Evolutionary conservation across 2,888 invertebrate genomes (phyloP).

Genomic region (Acanthosepion esculentum): DNA sequence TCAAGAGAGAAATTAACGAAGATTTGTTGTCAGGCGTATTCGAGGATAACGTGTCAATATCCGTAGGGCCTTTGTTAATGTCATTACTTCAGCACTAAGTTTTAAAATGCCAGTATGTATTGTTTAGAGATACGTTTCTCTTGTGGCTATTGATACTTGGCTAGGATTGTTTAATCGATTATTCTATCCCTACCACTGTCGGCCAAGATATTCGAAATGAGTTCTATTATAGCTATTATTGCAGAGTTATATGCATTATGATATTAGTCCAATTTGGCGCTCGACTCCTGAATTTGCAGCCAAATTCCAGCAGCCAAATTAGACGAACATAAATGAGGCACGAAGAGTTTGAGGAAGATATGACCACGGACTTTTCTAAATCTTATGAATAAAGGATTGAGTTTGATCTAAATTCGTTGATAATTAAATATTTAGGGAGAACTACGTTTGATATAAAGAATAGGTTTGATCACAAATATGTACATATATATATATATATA

Average conservation of each 20-base stretch:
- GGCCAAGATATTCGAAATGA: neutral
- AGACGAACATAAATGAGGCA: neutral
- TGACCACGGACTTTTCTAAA: neutral
- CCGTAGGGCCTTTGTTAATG: neutral
- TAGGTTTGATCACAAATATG: too few relatives aligned
- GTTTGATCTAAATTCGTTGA: too few relatives aligned
- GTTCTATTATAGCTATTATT: neutral
- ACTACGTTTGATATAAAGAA: too few relatives aligned
- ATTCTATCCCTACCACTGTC: neutral
- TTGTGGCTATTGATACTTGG: neutral
- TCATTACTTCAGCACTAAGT: neutral
- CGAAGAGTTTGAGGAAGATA: neutral
- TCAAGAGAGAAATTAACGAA: neutral
- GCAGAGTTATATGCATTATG: neutral
- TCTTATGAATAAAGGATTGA: too few relatives aligned
- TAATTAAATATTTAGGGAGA: too few relatives aligned
- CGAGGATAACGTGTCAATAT: neutral
- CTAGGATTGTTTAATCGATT: neutral
- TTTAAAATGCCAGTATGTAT: neutral
- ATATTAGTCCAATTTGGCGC: neutral
- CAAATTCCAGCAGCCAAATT: neutral
- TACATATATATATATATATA: too few relatives aligned
- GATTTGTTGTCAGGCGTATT: neutral
- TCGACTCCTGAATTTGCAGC: neutral
- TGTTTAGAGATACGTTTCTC: neutral